Evolutionary conservation across 2,888 invertebrate genomes (phyloP), one percentile per base, ranked within the genome.

Genomic region (Lepetodrilus schrolli): DNA sequence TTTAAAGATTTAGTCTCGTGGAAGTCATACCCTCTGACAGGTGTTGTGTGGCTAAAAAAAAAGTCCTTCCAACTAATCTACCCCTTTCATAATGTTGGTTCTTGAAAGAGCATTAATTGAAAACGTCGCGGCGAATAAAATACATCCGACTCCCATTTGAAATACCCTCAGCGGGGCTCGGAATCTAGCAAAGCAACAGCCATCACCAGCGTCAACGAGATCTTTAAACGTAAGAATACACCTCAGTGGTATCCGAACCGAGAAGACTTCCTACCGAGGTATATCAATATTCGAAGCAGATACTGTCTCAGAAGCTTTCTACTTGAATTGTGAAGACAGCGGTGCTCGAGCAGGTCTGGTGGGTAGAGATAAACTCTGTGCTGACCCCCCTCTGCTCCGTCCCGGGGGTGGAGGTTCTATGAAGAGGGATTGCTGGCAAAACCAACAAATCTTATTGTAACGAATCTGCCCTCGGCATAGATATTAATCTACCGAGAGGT

Each of bases 401-500:
- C 58, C 58, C 26, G 58, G 58, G 58, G 58, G 58, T 58, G 13
- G 58, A 21, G 58, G 26, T 17, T 58, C 30, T 30, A 8, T 30
- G 58, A 58, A 58, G 26, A 34, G 58, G 48, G 34, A 58, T 26
- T 58, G 26, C 58, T 58, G n/a, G 58, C 58, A 58, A 58, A 17
- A 58, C 58, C 34, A 58, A 58, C 58, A 58, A 58, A 58, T 58
- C 58, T 58, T 58, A 58, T 58, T 58, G 58, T 58, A 58, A 58
- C 58, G 34, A 34, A 58, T 23, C 58, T 30, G 58, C 58, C 58
- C 58, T 34, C 30, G 34, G 58, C 58, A 17, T 34, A n/a, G 58
- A 58, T 58, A 58, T 30, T 58, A 58, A 58, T 58, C 58, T 58
- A 5, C 17, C 26, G 17, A 8, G 58, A 58, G 58, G 58, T 58